These are phyloP conservation scores for Scaptomyza pallida DNA, from an alignment of 1,140 invertebrate species.

Conservation along the genomic window DNA sequence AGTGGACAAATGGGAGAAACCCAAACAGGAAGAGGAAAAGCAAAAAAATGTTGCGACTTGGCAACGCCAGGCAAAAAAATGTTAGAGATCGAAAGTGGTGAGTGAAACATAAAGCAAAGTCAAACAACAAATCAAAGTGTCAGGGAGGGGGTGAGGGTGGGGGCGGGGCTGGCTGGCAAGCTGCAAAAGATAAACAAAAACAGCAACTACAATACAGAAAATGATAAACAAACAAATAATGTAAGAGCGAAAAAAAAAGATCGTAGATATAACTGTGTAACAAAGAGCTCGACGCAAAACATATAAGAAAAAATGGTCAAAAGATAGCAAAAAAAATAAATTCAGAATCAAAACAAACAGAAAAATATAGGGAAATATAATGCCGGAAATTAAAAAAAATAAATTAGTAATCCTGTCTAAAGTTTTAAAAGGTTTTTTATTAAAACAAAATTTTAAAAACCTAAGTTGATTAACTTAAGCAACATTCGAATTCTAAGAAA, in stretches of 20 bases:
- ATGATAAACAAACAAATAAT: slow-evolving; percentile 11
- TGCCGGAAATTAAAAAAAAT: neutral
- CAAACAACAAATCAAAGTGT: slow-evolving; percentile 52
- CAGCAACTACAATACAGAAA: slow-evolving; percentile 33
- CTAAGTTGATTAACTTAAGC: too few species aligned
- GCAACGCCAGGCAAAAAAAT: neutral
- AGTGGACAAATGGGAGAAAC: slow-evolving; percentile 1
- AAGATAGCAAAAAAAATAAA: too few species aligned
- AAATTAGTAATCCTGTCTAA: too few species aligned
- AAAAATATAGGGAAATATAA: too few species aligned
- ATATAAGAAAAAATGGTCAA: neutral
- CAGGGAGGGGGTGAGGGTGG: slow-evolving; percentile 27
- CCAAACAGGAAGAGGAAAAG: neutral
- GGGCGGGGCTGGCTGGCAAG: too few species aligned
- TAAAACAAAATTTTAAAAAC: too few species aligned
- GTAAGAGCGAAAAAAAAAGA: neutral
- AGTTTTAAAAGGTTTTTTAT: too few species aligned
- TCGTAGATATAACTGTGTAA: neutral
- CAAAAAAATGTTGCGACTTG: slow-evolving; percentile 2
- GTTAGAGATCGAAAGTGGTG: slow-evolving; percentile 29
- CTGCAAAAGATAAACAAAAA: slow-evolving; percentile 44
- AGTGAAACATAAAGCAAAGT: slow-evolving; percentile 40
- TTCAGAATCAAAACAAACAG: too few species aligned
- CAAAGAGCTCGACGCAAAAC: slow-evolving; percentile 17
- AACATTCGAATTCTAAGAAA: too few species aligned